Evolutionary conservation across 2,797 vertebrate genomes (phyloP), one percentile per base, ranked within the genome.

Genomic region (Malacoraja senta): DNA sequence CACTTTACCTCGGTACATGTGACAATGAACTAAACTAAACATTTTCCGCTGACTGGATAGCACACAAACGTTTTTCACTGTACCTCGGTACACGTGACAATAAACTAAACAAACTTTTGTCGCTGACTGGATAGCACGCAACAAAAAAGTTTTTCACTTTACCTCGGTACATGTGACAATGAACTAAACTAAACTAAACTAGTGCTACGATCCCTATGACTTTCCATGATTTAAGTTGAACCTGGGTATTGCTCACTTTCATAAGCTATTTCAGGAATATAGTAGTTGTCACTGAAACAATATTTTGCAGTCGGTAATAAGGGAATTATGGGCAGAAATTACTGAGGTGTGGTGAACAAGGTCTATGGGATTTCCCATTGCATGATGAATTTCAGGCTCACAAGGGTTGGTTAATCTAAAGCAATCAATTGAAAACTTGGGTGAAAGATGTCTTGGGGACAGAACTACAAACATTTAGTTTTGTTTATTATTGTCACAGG

Each of bases 201-300:
- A 53, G 44, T 53, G 44, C 29, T 38, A 44, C 38, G 10, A 91
- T 44, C 94, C n/a, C 83, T 93, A 74, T 8, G 26, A 94, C 93
- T 93, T 15, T 21, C 8, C 12, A 24, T 44, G 93, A 35, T 71
- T 1, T 44, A 94, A 72, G 26, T 61, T 83, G n/a, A 84, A 6
- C 1, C 15, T 0, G 24, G 79, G 8, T 77, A 35, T 88, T 76
- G 29, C 17, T 93, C 3, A 93, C n/a, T 35, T 74, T 74, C 15
- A 32, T 2, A 21, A 8, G 35, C 32, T 8, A 35, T 8, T 65
- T 88, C 63, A 19, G 35, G n/a, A 19, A 35, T 19, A 35, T 19
- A 35, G 15, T 32, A 35, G n/a, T 8, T 68, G 7, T 21, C 61
- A 86, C 63, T 86, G 17, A 17, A 63, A 53, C 44, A n/a, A 86